A percentile compares a stretch with the other conserved stretches of the same genome.
Evolutionary conservation across 2,888 invertebrate species (phyloP).

Genomic region (Apotomis capreana): DNA sequence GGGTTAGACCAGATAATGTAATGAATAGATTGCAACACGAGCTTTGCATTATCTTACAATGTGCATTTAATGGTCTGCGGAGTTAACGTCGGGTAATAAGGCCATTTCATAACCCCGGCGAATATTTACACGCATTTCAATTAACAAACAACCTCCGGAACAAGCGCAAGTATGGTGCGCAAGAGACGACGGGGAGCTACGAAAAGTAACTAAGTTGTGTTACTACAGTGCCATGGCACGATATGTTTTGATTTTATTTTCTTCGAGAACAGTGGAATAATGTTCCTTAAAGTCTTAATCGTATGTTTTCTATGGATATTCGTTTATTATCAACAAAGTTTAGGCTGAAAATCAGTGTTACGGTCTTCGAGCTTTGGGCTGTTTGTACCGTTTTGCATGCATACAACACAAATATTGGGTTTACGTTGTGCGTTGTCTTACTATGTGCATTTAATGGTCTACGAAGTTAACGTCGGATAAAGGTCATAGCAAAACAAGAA

Average conservation of each 20-base stretch:
- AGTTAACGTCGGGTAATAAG: constrained; percentile 53
- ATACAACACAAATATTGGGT: no score
- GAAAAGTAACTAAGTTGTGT: constrained; percentile 44
- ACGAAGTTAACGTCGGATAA: constrained; percentile 46
- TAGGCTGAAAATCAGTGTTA: no score
- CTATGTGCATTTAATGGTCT: constrained; percentile 34
- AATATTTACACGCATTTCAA: constrained; percentile 79
- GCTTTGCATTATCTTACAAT: constrained; percentile 37
- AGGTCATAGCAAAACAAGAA: no score
- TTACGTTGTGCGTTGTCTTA: no score
- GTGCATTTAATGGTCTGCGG: constrained; percentile 35
- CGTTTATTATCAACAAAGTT: no score
- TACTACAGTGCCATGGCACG: no score
- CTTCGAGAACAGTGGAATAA: no score
- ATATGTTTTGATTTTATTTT: no score
- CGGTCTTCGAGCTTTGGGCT: no score
- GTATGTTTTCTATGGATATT: no score
- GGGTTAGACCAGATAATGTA: constrained; percentile 28
- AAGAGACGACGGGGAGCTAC: constrained; percentile 54
- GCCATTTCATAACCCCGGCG: constrained; percentile 67
- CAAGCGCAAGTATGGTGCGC: constrained; percentile 58
- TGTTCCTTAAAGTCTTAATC: no score
- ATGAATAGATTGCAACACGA: constrained; percentile 41
- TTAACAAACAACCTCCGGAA: constrained; percentile 72
- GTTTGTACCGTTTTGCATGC: no score